A percentile compares a stretch with the other conserved stretches of the same genome.
phyloP scores from a whole-genome alignment of 2,113 vertebrate species.

The Oenanthe melanoleuca region DNA sequence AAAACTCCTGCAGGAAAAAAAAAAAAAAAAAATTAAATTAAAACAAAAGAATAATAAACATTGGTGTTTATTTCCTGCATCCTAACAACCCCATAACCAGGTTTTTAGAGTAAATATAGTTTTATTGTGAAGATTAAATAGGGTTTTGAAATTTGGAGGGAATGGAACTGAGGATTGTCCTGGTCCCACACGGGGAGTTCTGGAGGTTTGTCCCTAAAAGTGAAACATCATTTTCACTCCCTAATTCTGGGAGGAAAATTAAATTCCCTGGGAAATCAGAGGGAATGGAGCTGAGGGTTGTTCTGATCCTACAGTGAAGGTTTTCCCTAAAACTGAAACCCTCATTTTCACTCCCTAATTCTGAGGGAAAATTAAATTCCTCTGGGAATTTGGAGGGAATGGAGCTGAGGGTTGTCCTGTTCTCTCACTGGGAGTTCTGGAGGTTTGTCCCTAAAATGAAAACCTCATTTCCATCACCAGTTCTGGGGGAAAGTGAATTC shows the following conservation, averaged over 20 bases:
- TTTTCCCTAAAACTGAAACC: too few relatives aligned
- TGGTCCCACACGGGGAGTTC: background rate
- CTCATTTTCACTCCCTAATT: background rate
- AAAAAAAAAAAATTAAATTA: too few relatives aligned
- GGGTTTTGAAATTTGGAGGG: too few relatives aligned
- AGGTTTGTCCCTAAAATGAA: background rate
- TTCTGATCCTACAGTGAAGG: too few relatives aligned
- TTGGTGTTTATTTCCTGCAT: background rate
- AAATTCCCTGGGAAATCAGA: too few relatives aligned
- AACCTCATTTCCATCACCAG: fast-evolving
- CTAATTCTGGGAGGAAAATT: background rate
- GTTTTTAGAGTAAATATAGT: background rate
- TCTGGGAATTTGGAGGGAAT: too few relatives aligned
- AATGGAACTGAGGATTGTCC: too few relatives aligned
- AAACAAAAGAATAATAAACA: background rate
- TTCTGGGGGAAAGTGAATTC: too few relatives aligned
- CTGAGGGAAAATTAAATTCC: too few relatives aligned
- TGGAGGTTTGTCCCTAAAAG: background rate
- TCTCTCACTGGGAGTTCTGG: too few relatives aligned
- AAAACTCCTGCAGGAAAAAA: background rate
- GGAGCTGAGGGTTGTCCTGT: too few relatives aligned
- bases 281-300: too few relatives aligned
- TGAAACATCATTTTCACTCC: background rate
- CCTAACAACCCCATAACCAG: background rate
- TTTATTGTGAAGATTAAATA: background rate